These are phyloP conservation scores for Paratilapia polleni DNA, from an alignment of 2,113 vertebrate species.

Conservation along the genomic window DNA sequence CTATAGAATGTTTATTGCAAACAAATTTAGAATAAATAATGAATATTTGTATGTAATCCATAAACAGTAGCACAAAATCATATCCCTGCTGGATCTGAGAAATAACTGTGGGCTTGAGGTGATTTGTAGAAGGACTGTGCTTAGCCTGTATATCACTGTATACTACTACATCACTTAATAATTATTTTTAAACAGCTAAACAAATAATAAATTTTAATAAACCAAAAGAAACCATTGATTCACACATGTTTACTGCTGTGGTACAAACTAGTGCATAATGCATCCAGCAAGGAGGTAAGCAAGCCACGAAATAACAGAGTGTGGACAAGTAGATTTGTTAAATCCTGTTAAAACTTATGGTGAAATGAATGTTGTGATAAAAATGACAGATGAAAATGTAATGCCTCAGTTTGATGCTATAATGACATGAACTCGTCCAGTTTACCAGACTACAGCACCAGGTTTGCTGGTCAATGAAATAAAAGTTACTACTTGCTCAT, in stretches of 20 bases:
- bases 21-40: background rate
- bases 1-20: background rate
- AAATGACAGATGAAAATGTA: background rate
- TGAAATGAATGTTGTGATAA: background rate
- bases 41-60: conserved; percentile 2
- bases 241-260: background rate
- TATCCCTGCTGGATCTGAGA: background rate
- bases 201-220: background rate
- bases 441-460: background rate
- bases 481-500: background rate
- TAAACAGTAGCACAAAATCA: background rate
- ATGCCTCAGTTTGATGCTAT: background rate
- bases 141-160: no score
- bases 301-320: background rate
- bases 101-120: background rate
- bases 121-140: background rate
- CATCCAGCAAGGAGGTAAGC: background rate
- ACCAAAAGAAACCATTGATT: background rate
- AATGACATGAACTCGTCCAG: background rate
- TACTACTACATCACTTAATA: no score
- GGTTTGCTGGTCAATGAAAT: background rate
- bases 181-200: background rate
- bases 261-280: background rate
- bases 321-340: background rate
- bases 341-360: background rate